phyloP scores from a whole-genome alignment of 2,113 vertebrate species.

The Platichthys stellatus region DNA sequence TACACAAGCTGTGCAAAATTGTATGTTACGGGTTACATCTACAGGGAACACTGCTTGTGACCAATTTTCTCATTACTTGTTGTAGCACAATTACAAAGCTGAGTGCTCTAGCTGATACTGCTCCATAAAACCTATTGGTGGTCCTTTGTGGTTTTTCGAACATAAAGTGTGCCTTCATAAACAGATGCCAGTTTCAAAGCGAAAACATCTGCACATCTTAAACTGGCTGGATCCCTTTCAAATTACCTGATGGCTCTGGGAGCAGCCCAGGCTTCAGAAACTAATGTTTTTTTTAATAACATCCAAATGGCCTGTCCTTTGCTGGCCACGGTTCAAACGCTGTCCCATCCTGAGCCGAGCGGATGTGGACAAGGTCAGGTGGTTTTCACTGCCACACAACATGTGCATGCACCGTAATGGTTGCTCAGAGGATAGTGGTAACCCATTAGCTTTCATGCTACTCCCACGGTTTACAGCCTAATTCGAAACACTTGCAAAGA shows the following conservation, averaged over 20 bases:
- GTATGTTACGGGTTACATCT: constrained; percentile 72
- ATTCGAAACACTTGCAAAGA: constrained; percentile 60
- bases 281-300: constrained; percentile 78
- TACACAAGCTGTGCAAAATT: constrained; percentile 71
- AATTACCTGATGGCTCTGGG: constrained; percentile 82
- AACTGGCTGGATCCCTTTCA: constrained; percentile 81
- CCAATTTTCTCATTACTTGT: constrained; percentile 81
- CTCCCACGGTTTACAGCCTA: constrained; percentile 38
- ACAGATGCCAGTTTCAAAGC: constrained; percentile 84
- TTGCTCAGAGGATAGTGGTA: constrained; percentile 42
- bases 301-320: constrained; percentile 75
- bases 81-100: constrained; percentile 81
- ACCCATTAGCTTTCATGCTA: constrained; percentile 44
- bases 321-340: constrained; percentile 61
- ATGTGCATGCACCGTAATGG: constrained; percentile 55
- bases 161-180: constrained; percentile 82
- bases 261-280: constrained; percentile 65
- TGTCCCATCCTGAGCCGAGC: constrained; percentile 49
- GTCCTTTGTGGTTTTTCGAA: constrained; percentile 79
- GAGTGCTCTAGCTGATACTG: constrained; percentile 75
- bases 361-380: constrained; percentile 75
- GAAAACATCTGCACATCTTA: constrained; percentile 85
- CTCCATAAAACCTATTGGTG: constrained; percentile 81
- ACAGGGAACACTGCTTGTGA: constrained; percentile 76
- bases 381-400: constrained; percentile 57